Percentiles rank a stretch among this genome's conserved stretches.
Conservation (phyloP, 2,797 vertebrate species). For the Cetoscarus ocellatus region DNA sequence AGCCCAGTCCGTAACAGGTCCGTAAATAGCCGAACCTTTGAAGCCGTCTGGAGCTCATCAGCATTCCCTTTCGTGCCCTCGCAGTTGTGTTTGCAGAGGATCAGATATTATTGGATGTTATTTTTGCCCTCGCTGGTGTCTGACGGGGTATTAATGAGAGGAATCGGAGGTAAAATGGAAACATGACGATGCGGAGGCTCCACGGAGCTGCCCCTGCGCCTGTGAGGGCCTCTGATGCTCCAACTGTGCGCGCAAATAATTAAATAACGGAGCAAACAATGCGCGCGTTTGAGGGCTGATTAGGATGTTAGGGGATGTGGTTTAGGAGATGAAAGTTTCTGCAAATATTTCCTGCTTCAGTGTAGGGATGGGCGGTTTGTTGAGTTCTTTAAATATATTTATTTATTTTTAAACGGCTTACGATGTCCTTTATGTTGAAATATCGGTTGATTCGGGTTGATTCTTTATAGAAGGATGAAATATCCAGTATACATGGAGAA, state of each 20-base stretch:
- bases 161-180: neutral
- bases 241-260: neutral
- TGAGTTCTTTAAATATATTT: too few species aligned
- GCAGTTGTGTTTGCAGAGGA: neutral
- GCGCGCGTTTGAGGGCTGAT: neutral
- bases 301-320: neutral
- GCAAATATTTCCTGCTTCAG: neutral
- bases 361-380: too few species aligned
- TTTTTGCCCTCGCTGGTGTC: neutral
- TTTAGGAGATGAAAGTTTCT: slow-evolving; percentile 12
- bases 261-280: neutral
- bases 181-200: slow-evolving; percentile 13
- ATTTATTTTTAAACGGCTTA: too few species aligned
- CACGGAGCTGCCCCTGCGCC: slow-evolving; percentile 11
- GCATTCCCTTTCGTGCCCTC: neutral
- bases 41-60: slow-evolving; percentile 1
- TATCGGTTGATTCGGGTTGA: too few species aligned
- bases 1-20: slow-evolving; percentile 13
- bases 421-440: too few species aligned
- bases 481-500: too few species aligned
- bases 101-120: neutral
- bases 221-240: slow-evolving; percentile 29
- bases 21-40: neutral
- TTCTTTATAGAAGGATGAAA: too few species aligned
- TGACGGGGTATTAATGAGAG: slow-evolving; percentile 10